Evolutionary conservation across 2,113 vertebrate species (phyloP).

Genomic region (Origma solitaria): DNA sequence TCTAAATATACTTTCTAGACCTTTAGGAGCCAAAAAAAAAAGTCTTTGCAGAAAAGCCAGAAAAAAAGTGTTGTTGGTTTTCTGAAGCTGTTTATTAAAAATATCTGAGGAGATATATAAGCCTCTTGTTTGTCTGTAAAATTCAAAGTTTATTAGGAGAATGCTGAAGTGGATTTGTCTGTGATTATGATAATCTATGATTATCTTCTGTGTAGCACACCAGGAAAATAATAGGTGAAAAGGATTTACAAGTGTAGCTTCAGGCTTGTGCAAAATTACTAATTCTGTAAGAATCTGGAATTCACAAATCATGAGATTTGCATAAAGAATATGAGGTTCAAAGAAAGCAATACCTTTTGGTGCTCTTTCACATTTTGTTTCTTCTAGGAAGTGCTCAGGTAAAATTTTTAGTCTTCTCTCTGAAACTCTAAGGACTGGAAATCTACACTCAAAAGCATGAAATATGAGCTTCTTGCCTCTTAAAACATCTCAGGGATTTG

Average conservation of each 20-base stretch:
- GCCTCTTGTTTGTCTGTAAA: background rate
- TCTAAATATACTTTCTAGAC: background rate
- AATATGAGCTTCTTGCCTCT: background rate
- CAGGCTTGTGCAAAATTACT: background rate
- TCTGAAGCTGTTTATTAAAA: background rate
- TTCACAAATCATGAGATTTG: background rate
- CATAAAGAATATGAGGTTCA: background rate
- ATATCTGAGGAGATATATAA: background rate
- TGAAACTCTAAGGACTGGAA: background rate
- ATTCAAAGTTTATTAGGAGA: background rate
- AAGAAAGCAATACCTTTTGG: background rate
- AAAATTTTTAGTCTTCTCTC: constrained; percentile 3
- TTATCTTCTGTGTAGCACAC: background rate
- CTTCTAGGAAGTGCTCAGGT: background rate
- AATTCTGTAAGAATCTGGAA: background rate
- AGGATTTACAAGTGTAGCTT: background rate
- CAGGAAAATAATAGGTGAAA: background rate
- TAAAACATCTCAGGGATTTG: background rate
- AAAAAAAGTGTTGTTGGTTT: background rate
- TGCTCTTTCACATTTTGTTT: background rate
- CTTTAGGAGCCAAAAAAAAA: background rate
- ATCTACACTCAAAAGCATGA: background rate
- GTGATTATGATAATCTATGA: background rate
- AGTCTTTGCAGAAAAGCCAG: background rate
- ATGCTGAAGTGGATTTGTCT: background rate